Evolutionary conservation across 2,797 vertebrate genomes (phyloP), one percentile per base, ranked within the genome.

Genomic region (Anabacerthia variegaticeps): DNA sequence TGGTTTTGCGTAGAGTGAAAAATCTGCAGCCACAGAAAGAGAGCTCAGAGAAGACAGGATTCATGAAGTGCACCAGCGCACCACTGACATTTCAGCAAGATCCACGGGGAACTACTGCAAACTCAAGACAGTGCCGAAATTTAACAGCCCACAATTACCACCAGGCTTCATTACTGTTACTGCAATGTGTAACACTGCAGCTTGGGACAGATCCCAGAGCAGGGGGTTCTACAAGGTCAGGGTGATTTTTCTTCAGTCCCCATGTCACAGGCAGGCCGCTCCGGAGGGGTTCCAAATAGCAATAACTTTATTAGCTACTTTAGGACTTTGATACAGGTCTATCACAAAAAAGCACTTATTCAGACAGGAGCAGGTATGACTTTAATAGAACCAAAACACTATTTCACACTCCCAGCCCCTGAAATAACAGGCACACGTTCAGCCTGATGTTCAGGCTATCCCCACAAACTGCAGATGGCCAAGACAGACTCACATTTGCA

Each of bases 211-310:
- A 61, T 1, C n/a, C 14, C 61, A 49, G 6, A 59, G 9, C 48
- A 2, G n/a, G 28, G 41, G 37, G 21, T 16, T 55, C 62, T 18
- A 19, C 92, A 72, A 61, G 48, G 85, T 43, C 71, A 44, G 27
- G 11, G 48, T 1, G 58, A 28, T 58, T 91, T 75, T 46, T 34
- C 79, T 37, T 55, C 85, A 15, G 28, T 26, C 61, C 49, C 56
- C 44, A 9, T 0, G 8, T 39, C 43, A 12, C 58, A 13, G 0
- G 0, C 43, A 30, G n/a, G 34, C 44, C 0, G 1, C 41, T 63
- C 68, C 27, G 3, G 37, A 24, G 27, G 0, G 5, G 7, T 17
- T 79, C 49, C 34, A 48, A 59, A 46, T 0, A 5, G 67, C 68
- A 46, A 9, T 2, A 67, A 54, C 85, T 89, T 71, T 32, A 80